phyloP scores from a whole-genome alignment of 2,113 vertebrate species.

The Dermatemys mawii region DNA sequence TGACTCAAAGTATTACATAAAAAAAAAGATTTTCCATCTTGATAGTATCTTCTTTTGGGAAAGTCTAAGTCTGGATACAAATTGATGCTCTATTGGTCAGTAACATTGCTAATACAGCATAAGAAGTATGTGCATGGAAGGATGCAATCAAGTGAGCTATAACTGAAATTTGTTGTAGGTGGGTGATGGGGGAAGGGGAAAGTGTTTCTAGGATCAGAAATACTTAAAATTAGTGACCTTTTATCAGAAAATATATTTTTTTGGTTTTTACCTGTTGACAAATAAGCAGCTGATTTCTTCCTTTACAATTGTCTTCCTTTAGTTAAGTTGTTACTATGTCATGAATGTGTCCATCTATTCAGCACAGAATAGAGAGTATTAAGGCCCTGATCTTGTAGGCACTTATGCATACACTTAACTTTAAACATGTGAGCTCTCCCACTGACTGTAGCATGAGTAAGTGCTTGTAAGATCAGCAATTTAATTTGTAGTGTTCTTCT shows the following conservation, averaged over 20 bases:
- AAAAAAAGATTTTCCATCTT: background rate
- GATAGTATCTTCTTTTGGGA: background rate
- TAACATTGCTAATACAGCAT: background rate
- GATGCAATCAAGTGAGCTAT: background rate
- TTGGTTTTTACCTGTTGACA: background rate
- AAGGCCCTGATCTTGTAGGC: background rate
- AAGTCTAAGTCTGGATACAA: background rate
- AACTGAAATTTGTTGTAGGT: background rate
- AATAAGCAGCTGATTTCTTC: fast-evolving
- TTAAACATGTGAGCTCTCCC: fast-evolving
- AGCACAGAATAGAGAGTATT: background rate
- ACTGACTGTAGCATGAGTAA: background rate
- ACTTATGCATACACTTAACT: background rate
- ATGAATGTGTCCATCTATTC: background rate
- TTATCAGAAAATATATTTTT: background rate
- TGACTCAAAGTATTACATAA: background rate
- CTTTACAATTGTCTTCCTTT: background rate
- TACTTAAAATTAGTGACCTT: background rate
- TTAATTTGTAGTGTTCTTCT: background rate
- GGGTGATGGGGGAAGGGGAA: background rate
- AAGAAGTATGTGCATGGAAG: fast-evolving
- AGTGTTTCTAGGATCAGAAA: background rate
- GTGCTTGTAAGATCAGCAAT: background rate
- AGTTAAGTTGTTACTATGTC: background rate
- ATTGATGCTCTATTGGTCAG: background rate